Evolutionary conservation across 37 sponge, comb jelly and placozoan species (phyloP).

Genomic region (Geodia barretti): DNA sequence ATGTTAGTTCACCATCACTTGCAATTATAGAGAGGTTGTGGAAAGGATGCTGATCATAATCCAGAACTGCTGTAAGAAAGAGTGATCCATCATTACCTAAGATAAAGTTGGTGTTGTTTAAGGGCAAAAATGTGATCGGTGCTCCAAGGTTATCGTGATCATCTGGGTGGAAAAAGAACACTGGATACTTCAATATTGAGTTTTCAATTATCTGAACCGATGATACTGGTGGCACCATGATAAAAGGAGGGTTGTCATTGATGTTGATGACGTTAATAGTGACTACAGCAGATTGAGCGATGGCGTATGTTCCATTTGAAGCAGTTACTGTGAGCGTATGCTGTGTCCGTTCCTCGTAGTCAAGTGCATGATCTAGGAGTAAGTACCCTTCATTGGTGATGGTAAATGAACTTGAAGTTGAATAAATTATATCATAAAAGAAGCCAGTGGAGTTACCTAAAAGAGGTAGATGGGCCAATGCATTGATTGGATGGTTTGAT

Average conservation of each 20-base stretch:
- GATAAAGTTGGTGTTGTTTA: slow-evolving; percentile 20
- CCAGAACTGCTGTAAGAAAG: slow-evolving; percentile 20
- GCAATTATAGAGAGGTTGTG: slow-evolving; percentile 48
- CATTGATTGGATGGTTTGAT: slow-evolving; percentile 26
- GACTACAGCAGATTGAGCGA: slow-evolving; percentile 31
- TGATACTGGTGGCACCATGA: not conserved
- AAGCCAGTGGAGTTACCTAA: not conserved
- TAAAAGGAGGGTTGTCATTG: slow-evolving; percentile 65
- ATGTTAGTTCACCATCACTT: slow-evolving; percentile 44
- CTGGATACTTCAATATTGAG: slow-evolving; percentile 10
- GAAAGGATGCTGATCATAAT: slow-evolving; percentile 39
- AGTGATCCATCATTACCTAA: slow-evolving; percentile 25
- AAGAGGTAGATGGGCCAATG: slow-evolving; percentile 18
- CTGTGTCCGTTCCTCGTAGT: slow-evolving; percentile 29
- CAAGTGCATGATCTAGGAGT: slow-evolving; percentile 26
- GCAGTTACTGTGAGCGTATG: slow-evolving; percentile 17
- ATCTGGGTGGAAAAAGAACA: slow-evolving; percentile 14
- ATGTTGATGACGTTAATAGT: slow-evolving; percentile 47
- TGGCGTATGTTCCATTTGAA: slow-evolving; percentile 27
- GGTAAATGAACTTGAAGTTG: slow-evolving; percentile 23
- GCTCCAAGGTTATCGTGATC: slow-evolving; percentile 12
- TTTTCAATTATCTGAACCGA: slow-evolving; percentile 14
- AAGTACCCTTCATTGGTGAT: slow-evolving; percentile 41
- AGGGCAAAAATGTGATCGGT: slow-evolving; percentile 15
- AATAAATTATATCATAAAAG: slow-evolving; percentile 4